Evolutionary conservation across 2,888 invertebrate genomes (phyloP), one percentile per base, ranked within the genome.

Genomic region (Aspidapion aeneum): DNA sequence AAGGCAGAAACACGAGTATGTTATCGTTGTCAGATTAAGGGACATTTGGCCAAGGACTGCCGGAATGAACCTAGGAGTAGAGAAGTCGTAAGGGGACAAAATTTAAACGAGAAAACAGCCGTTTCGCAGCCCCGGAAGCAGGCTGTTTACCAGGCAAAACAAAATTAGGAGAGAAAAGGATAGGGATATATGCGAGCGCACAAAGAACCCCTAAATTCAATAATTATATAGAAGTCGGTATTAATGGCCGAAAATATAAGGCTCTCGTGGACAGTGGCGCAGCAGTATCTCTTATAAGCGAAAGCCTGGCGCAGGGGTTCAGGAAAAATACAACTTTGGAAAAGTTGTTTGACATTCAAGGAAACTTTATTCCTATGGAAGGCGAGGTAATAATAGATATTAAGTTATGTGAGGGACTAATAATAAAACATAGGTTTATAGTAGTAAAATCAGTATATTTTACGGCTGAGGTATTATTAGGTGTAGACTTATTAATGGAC

Each of bases 51-150:
- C 1, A 12, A 3, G 18, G 18, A 48, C 19, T 54, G 59, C 18
- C 20, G n/a, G 16, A 21, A 20, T 12, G 18, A 2, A 50, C 22
- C 35, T 3, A 35, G 5, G 12, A 21, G 3, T 9, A 52, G 12
- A 17, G 16, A 21, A 16, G 54, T 2, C n/a, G 21, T 19, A 20
- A 9, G 12, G 1, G 1, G 17, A 54, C 21, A 18, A 16, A 2
- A 9, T 58, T 58, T 58, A 58, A 58, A 58, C 58, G 49, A 50
- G 12, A 49, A 17, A 17, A 49, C 58, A 58, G 58, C 18, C 58
- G 7, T 48, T 49, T 48, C 22, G 17, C 50, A 49, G 49, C 58
- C 58, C 58, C 58, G 58, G 51, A 58, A 48, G 17, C 3, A 18
- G 58, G 50, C 58, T 59, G 52, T 52, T 18, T 21, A n/a, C 17